phyloP scores from a whole-genome alignment of 1,140 invertebrate species.

The Himalopsyche phryganea region DNA sequence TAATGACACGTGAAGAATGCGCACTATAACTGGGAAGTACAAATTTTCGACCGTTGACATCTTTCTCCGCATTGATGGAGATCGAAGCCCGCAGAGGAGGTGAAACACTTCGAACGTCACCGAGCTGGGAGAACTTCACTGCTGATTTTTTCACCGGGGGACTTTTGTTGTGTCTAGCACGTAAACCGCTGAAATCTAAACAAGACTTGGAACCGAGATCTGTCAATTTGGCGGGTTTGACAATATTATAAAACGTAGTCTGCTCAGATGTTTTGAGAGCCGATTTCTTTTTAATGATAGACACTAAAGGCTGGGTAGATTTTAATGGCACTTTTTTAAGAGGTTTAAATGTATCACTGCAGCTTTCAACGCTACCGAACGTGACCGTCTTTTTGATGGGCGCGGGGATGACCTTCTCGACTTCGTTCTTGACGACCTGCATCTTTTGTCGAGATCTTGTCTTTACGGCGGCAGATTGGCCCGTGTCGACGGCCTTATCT shows the following conservation, averaged over 20 bases:
- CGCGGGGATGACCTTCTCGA: conserved; percentile 41
- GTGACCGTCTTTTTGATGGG: conserved; percentile 52
- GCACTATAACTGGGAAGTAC: conserved; percentile 77
- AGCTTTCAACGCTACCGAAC: conserved; percentile 52
- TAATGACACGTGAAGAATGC: conserved; percentile 86
- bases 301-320: conserved; percentile 49
- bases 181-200: conserved; percentile 21
- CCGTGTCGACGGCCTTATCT: not conserved
- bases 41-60: conserved; percentile 64
- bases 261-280: conserved; percentile 48
- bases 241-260: conserved; percentile 48
- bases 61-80: conserved; percentile 51
- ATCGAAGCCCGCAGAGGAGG: conserved; percentile 45
- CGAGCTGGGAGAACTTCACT: conserved; percentile 48
- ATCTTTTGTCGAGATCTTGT: conserved; percentile 53
- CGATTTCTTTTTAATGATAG: conserved; percentile 53
- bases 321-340: conserved; percentile 47
- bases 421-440: conserved; percentile 39
- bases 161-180: conserved; percentile 24
- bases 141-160: conserved; percentile 31
- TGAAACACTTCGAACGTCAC: conserved; percentile 47
- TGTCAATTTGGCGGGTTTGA: conserved; percentile 51
- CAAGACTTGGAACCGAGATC: conserved; percentile 49
- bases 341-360: conserved; percentile 48
- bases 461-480: conserved; percentile 38